Evolutionary conservation across 2,113 vertebrate species (phyloP).

Genomic region (Eubucco bourcierii): DNA sequence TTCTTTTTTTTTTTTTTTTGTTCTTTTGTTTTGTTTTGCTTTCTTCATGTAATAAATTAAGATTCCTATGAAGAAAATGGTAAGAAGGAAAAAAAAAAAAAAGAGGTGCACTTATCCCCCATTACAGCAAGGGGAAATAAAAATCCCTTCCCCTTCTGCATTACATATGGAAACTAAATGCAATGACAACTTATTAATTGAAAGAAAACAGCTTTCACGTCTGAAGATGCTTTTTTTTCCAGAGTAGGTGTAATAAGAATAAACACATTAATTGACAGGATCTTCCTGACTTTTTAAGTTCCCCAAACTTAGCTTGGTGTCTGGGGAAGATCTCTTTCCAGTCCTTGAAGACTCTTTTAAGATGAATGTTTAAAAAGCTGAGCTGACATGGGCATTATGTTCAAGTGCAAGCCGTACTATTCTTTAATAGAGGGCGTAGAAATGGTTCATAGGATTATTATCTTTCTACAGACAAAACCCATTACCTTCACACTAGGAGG

Average conservation of each 20-base stretch:
- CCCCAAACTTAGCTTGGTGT: constrained; percentile 67
- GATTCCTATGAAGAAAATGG: neutral
- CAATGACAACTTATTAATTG: constrained; percentile 67
- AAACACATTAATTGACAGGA: constrained; percentile 80
- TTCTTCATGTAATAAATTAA: constrained; percentile 18
- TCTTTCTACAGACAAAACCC: constrained; percentile 68
- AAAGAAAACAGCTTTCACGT: constrained; percentile 65
- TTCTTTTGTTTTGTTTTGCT: neutral
- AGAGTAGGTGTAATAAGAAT: constrained; percentile 38
- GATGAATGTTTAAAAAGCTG: constrained; percentile 64
- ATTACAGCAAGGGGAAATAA: neutral
- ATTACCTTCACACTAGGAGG: constrained; percentile 66
- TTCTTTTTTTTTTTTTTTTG: neutral
- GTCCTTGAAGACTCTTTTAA: constrained; percentile 74
- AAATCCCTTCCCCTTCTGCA: neutral
- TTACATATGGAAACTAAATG: constrained; percentile 72
- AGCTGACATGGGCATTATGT: constrained; percentile 56
- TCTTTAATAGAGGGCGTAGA: constrained; percentile 55
- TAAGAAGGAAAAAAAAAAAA: neutral
- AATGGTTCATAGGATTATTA: constrained; percentile 58
- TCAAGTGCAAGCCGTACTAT: constrained; percentile 51
- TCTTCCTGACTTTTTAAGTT: constrained; percentile 73
- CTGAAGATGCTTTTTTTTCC: constrained; percentile 67
- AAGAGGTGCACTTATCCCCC: neutral
- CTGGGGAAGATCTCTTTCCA: constrained; percentile 65